phyloP scores from a whole-genome alignment of 2,797 vertebrate genomes.

The Vespertilio murinus region DNA sequence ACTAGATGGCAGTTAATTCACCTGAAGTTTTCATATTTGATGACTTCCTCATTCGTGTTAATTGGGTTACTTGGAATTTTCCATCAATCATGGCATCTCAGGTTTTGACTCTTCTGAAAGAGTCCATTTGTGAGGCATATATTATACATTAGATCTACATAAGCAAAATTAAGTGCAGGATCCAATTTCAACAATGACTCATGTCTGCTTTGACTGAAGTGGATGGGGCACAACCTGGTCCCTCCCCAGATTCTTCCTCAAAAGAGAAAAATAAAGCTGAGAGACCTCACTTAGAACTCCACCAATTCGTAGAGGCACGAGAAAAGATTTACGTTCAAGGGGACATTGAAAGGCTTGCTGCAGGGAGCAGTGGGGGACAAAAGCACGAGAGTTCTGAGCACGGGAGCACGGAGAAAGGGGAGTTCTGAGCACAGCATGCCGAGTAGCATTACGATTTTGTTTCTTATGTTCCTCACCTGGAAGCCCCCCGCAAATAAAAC shows the following conservation, averaged over 20 bases:
- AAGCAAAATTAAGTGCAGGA: slow-evolving; percentile 59
- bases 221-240: not conserved
- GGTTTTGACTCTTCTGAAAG: slow-evolving; percentile 66
- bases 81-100: slow-evolving; percentile 66
- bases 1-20: slow-evolving; percentile 61
- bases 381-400: not conserved
- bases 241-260: slow-evolving; percentile 32
- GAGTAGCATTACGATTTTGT: not conserved
- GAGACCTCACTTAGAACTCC: not conserved
- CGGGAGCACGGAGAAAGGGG: not conserved
- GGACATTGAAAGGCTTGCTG: not conserved
- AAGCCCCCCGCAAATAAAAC: not conserved
- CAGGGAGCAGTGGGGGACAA: not conserved
- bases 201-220: slow-evolving; percentile 52
- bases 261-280: slow-evolving; percentile 36
- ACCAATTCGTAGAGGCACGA: not conserved
- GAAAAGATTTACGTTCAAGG: not conserved
- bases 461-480: not conserved
- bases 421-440: not conserved
- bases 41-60: slow-evolving; percentile 63
- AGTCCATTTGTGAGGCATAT: slow-evolving; percentile 60
- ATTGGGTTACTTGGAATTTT: slow-evolving; percentile 70
- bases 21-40: slow-evolving; percentile 58
- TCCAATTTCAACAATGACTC: slow-evolving; percentile 60
- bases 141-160: slow-evolving; percentile 43